Evolutionary conservation across 2,797 vertebrate genomes (phyloP).

Genomic region (Mormyrops attenuatus): DNA sequence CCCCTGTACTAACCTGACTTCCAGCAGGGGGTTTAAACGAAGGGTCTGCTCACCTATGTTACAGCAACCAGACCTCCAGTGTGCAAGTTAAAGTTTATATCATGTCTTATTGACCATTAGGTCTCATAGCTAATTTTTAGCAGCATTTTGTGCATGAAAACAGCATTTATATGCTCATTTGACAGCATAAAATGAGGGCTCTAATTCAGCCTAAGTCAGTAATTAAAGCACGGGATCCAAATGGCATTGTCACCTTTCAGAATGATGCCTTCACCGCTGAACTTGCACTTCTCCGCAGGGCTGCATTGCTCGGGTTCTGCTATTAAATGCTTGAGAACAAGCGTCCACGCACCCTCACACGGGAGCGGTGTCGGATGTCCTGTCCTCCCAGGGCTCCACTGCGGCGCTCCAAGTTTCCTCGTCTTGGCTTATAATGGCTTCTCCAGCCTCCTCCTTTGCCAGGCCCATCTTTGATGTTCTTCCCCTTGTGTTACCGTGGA

Average conservation of each 20-base stretch:
- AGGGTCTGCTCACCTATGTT: background rate
- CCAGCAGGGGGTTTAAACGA: background rate
- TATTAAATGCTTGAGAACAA: background rate
- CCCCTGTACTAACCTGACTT: background rate
- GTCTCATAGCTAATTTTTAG: background rate
- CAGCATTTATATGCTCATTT: background rate
- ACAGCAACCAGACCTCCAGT: background rate
- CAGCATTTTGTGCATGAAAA: background rate
- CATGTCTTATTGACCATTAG: background rate
- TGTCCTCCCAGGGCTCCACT: background rate
- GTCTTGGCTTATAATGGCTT: conserved; percentile 48
- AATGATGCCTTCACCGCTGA: background rate
- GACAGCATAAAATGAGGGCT: background rate
- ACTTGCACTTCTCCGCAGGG: background rate
- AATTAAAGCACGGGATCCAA: background rate
- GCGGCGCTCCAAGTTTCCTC: background rate
- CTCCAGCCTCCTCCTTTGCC: conserved; percentile 48
- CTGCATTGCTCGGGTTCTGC: background rate
- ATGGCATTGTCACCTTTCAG: background rate
- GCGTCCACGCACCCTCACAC: background rate
- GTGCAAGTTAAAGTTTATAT: background rate
- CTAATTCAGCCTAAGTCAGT: background rate
- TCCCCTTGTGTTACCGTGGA: conserved; percentile 50
- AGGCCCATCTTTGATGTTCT: conserved; percentile 55
- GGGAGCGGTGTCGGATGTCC: conserved; percentile 15